Conservation (phyloP, 2,797 vertebrate genomes). For the Dendrocincla tyrannina region DNA sequence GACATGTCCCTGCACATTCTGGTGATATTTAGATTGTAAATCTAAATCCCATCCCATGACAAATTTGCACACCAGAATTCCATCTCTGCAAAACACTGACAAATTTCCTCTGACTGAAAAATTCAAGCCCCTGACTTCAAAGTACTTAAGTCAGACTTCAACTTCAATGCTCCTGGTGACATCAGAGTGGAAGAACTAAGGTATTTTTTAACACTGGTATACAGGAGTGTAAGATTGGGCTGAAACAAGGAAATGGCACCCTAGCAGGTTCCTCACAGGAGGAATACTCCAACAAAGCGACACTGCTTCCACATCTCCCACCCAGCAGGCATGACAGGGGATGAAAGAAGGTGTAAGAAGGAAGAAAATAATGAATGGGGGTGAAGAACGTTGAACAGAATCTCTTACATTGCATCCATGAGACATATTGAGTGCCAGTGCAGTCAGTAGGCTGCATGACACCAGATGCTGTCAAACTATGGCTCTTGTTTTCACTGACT, state of each 20-base stretch:
- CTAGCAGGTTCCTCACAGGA: background rate
- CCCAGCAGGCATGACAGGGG: background rate
- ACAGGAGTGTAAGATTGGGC: background rate
- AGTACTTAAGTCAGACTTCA: background rate
- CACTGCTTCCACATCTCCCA: background rate
- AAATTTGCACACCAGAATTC: background rate
- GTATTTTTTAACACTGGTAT: background rate
- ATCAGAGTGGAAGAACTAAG: background rate
- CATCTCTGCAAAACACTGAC: background rate
- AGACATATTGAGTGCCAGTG: background rate
- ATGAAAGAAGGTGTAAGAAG: background rate
- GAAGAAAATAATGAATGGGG: background rate
- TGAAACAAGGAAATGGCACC: background rate
- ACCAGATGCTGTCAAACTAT: background rate
- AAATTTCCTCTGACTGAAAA: background rate
- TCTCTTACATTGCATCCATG: background rate
- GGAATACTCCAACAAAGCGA: background rate
- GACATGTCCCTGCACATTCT: rapidly evolving
- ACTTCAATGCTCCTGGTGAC: background rate
- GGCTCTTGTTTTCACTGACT: background rate
- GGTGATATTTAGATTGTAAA: background rate
- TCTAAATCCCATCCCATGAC: background rate
- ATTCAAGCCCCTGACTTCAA: background rate
- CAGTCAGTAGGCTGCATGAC: background rate
- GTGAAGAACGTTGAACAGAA: background rate